These are phyloP conservation scores for Gastrophryne carolinensis DNA, from an alignment of 2,797 vertebrate species.

Conservation along the genomic window DNA sequence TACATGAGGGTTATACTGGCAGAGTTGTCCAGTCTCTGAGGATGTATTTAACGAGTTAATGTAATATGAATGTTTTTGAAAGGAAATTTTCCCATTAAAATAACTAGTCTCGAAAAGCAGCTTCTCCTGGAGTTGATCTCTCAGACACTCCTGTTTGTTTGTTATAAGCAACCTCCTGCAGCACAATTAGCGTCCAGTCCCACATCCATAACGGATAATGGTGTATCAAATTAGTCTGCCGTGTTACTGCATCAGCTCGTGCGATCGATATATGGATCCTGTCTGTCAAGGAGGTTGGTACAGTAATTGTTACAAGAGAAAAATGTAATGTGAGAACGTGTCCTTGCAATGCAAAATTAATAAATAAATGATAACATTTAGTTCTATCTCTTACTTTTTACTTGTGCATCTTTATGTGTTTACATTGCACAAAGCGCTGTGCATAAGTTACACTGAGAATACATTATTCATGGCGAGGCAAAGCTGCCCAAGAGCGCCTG, in stretches of 20 bases:
- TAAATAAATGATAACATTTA: constrained; percentile 69
- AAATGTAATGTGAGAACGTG: constrained; percentile 76
- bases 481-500: constrained; percentile 57
- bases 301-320: constrained; percentile 76
- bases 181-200: constrained; percentile 27
- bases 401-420: constrained; percentile 68
- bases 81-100: no score
- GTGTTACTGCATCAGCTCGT: constrained; percentile 69
- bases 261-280: constrained; percentile 84
- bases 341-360: constrained; percentile 69
- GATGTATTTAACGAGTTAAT: no score
- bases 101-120: no score
- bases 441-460: constrained; percentile 69
- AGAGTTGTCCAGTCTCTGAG: no score
- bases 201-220: constrained; percentile 62
- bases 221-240: constrained; percentile 70
- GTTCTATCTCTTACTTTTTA: constrained; percentile 58
- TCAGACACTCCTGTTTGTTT: constrained; percentile 37
- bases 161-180: constrained; percentile 53
- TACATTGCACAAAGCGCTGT: constrained; percentile 68
- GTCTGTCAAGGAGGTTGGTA: constrained; percentile 75
- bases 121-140: not conserved
- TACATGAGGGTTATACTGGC: no score
- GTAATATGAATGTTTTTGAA: no score
- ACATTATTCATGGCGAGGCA: constrained; percentile 72